Evolutionary conservation across 2,888 invertebrate species (phyloP).

Genomic region (Rutpela maculata): DNA sequence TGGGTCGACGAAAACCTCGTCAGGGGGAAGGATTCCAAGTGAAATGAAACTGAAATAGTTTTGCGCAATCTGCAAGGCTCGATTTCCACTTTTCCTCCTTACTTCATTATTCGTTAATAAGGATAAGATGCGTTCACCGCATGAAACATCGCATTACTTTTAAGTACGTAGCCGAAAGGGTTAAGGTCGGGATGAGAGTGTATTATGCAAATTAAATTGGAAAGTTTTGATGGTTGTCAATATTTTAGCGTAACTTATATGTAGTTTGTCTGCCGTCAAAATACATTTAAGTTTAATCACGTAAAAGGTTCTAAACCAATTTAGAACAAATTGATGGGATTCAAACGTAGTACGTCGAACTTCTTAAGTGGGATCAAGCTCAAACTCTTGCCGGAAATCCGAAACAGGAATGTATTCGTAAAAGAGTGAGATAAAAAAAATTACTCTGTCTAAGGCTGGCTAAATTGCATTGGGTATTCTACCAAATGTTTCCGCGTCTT

Average conservation of each 20-base stretch:
- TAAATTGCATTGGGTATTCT: neutral
- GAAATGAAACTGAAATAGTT: no score
- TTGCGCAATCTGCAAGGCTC: no score
- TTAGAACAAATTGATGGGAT: conserved; percentile 7
- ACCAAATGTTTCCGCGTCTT: neutral
- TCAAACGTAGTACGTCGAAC: neutral
- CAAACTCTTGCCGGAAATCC: neutral
- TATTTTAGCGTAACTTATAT: neutral
- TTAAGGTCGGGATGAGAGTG: neutral
- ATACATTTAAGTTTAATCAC: conserved; percentile 7
- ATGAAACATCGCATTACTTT: neutral
- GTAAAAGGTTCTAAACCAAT: conserved; percentile 7
- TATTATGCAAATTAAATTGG: conserved; percentile 1
- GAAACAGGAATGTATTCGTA: conserved; percentile 3
- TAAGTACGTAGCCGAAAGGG: neutral
- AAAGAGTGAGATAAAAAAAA: neutral
- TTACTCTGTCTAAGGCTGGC: neutral
- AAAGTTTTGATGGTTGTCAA: neutral
- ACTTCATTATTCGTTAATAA: no score
- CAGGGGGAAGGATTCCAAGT: no score
- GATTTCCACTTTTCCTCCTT: no score
- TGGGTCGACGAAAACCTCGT: no score
- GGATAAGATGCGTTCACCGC: no score
- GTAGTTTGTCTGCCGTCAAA: conserved; percentile 3
- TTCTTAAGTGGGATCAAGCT: conserved; percentile 1